Evolutionary conservation across 2,888 invertebrate species (phyloP).

Genomic region (Serripes groenlandicus): DNA sequence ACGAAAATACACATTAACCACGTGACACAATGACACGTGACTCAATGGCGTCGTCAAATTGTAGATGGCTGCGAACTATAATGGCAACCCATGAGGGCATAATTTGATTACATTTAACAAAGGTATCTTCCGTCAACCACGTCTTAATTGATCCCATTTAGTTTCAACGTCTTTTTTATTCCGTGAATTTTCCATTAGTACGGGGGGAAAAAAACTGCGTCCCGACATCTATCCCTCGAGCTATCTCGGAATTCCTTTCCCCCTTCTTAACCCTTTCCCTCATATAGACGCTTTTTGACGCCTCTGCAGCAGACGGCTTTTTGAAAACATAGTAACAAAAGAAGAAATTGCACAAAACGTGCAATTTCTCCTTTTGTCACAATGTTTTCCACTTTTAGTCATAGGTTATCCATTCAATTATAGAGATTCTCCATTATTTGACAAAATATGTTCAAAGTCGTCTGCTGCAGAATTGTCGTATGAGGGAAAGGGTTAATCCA

Average conservation of each 20-base stretch:
- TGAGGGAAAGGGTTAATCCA: no score
- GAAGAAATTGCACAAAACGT: no score
- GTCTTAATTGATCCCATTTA: slow-evolving; percentile 19
- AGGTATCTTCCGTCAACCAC: slow-evolving; percentile 12
- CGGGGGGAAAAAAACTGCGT: not conserved
- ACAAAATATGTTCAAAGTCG: no score
- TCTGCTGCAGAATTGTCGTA: no score
- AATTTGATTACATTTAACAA: slow-evolving; percentile 22
- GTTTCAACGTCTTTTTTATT: slow-evolving; percentile 5
- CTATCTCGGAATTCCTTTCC: not conserved
- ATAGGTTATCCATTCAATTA: no score
- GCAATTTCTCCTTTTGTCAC: no score
- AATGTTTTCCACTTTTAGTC: no score
- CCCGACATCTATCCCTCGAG: slow-evolving; percentile 4
- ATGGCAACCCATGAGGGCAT: not conserved
- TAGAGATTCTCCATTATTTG: no score
- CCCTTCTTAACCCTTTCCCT: not conserved
- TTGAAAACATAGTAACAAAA: no score
- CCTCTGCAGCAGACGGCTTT: no score
- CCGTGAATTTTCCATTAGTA: slow-evolving; percentile 10
- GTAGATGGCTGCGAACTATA: slow-evolving; percentile 1
- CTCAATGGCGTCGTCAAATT: not conserved
- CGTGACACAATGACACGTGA: not conserved
- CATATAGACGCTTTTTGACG: no score
- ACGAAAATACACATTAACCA: no score